Evolutionary conservation across 92 coral and sea anemone species (phyloP).

Genomic region (Pocillopora meandrina): DNA sequence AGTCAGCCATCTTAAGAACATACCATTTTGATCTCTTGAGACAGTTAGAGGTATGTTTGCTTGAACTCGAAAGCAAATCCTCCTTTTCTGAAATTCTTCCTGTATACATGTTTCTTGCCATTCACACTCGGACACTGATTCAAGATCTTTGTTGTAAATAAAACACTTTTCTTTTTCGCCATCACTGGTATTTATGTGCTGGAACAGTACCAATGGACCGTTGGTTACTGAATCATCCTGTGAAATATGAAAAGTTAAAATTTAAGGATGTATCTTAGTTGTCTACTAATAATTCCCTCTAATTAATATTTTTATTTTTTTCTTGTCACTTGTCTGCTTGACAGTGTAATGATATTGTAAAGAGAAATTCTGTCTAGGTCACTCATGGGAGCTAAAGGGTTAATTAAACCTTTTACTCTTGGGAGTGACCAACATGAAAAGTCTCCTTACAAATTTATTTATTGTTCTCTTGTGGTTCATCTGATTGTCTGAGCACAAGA

Average conservation of each 20-base stretch:
- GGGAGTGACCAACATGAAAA: too few relatives aligned
- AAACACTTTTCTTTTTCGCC: slow-evolving; percentile 24
- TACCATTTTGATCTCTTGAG: slow-evolving; percentile 18
- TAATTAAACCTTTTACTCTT: too few relatives aligned
- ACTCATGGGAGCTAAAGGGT: too few relatives aligned
- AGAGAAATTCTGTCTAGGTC: too few relatives aligned
- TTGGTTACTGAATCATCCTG: slow-evolving; percentile 17
- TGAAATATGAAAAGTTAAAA: neutral
- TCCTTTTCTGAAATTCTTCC: slow-evolving; percentile 43
- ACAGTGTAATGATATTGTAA: too few relatives aligned
- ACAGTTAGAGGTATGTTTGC: slow-evolving; percentile 38
- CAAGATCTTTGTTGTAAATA: slow-evolving; percentile 36
- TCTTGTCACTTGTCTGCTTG: too few relatives aligned
- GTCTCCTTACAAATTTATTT: too few relatives aligned
- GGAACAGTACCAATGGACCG: slow-evolving; percentile 22
- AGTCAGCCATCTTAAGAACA: neutral
- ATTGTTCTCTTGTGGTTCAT: slow-evolving; percentile 62
- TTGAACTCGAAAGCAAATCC: slow-evolving; percentile 70
- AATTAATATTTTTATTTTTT: too few relatives aligned
- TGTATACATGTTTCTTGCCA: slow-evolving; percentile 32
- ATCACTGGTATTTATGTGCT: slow-evolving; percentile 31
- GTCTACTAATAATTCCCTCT: too few relatives aligned
- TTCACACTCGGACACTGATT: slow-evolving; percentile 29
- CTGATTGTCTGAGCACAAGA: slow-evolving; percentile 50
- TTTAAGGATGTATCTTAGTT: too few relatives aligned